Base-by-base conservation (phyloP, 2,113 vertebrate genomes). In the Xyliphius kryptos region DNA sequence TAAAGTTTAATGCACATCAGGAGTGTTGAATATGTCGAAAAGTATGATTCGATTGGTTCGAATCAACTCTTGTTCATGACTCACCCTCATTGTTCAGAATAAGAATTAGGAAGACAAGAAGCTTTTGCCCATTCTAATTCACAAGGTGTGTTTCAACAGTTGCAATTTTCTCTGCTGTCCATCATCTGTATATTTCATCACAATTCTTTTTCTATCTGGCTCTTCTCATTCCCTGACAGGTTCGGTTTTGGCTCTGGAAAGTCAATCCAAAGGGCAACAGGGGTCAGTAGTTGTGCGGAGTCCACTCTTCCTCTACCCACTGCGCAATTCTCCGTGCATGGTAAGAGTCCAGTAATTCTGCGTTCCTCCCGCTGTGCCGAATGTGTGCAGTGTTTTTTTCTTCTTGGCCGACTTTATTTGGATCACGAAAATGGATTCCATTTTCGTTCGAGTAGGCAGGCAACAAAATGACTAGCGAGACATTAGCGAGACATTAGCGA, bases 311-410 rank as follows among this genome's bases (percentile, higher is more conserved):
- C 91, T 95, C 0, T 86, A 91, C 22, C 95, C 95, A 3, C 82
- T 98, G 47, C 93, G 91, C 78, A 97, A 94, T 74, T 91, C 95
- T 4, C 90, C 85, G 0, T 98, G 95, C 22, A 85, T 86, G 88
- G 95, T 84, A 85, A 96, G 92, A 83, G 49, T 38, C 47, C 5
- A 15, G 4, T 2, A 13, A 17, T 58, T 69, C 19, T 43, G 56
- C 26, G 56, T 68, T 69, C 57, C 1, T 1, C 10, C 37, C 9
- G 14, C 8, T 1, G 20, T 47, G 19, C 40, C 1, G 7, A 12
- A 19, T 0, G 13, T 9, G 40, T 10, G 5, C 6, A 11, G 6
- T 0, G 41, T n/a, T n/a, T 48, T 6, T 13, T 12, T 36, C 13
- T 54, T 43, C 12, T 46, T 36, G 14, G 49, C 21, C 43, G 16